These are phyloP conservation scores for Dicrurus megarhynchus DNA, from an alignment of 2,113 vertebrate genomes.

Conservation along the genomic window DNA sequence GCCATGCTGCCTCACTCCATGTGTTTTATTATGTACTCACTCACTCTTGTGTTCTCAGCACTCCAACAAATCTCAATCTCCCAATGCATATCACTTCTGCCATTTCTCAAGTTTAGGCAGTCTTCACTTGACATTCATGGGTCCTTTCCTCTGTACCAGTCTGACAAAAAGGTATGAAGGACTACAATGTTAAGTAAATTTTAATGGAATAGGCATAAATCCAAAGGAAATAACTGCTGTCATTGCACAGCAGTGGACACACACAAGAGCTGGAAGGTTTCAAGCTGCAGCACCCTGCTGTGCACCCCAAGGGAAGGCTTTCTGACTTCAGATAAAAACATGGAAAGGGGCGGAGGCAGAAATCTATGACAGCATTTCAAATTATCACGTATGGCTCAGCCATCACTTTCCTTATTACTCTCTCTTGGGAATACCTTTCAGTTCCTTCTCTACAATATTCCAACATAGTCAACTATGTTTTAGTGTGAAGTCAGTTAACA, in stretches of 20 bases:
- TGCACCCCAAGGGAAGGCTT: not conserved
- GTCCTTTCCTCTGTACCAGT: not conserved
- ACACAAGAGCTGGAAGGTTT: not conserved
- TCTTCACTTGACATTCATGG: not conserved
- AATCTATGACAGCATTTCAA: not conserved
- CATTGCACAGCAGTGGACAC: not conserved
- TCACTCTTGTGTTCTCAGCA: not conserved
- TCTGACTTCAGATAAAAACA: not conserved
- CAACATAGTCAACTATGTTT: not conserved
- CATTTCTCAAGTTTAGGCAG: not conserved
- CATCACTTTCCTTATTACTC: not conserved
- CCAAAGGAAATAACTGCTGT: not conserved
- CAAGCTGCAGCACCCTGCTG: not conserved
- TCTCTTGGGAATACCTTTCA: not conserved
- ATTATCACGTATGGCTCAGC: not conserved
- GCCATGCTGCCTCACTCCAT: not conserved
- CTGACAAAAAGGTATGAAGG: not conserved
- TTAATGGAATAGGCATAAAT: not conserved
- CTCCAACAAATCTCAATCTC: not conserved
- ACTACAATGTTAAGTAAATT: not conserved
- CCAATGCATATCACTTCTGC: not conserved
- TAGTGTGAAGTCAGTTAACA: not conserved
- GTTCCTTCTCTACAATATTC: not conserved
- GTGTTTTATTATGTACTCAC: not conserved
- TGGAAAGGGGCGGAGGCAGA: accelerated